Conservation (phyloP, 2,113 vertebrate species). For the Gnathonemus echidnorhynchus region DNA sequence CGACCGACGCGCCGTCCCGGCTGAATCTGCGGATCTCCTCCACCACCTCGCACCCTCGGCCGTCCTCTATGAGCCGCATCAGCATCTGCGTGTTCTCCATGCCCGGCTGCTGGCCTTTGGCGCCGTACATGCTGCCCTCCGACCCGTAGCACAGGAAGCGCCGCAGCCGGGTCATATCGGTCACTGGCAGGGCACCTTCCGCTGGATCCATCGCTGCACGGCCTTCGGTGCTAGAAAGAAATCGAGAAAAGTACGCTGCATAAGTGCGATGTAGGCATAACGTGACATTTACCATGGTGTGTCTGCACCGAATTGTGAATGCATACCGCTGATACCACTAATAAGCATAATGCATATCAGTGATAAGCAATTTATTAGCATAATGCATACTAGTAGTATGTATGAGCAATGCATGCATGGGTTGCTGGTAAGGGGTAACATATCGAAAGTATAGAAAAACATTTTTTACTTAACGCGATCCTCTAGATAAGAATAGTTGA, state of each 20-base stretch:
- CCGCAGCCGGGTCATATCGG: constrained; percentile 64
- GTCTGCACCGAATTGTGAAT: neutral
- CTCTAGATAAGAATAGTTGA: neutral
- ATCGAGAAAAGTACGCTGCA: neutral
- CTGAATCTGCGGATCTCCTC: constrained; percentile 74
- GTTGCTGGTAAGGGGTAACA: neutral
- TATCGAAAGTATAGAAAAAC: neutral
- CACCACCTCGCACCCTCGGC: constrained; percentile 74
- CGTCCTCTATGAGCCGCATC: constrained; percentile 74
- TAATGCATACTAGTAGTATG: neutral
- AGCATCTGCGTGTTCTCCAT: constrained; percentile 63
- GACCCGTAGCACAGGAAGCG: constrained; percentile 85
- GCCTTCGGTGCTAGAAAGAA: neutral
- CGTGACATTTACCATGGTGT: neutral
- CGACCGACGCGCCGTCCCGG: constrained; percentile 63
- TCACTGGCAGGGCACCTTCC: constrained; percentile 60
- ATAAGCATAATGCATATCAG: neutral
- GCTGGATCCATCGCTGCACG: constrained; percentile 49
- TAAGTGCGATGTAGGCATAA: neutral
- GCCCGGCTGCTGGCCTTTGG: constrained; percentile 63
- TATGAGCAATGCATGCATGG: neutral
- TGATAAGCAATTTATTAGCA: neutral
- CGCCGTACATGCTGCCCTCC: constrained; percentile 66
- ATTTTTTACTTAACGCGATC: neutral
- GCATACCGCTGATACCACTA: neutral